A percentile compares a stretch with the other conserved stretches of the same genome.
Evolutionary conservation across 2,113 vertebrate species (phyloP).

Genomic region (Rhinolophus ferrumequinum): DNA sequence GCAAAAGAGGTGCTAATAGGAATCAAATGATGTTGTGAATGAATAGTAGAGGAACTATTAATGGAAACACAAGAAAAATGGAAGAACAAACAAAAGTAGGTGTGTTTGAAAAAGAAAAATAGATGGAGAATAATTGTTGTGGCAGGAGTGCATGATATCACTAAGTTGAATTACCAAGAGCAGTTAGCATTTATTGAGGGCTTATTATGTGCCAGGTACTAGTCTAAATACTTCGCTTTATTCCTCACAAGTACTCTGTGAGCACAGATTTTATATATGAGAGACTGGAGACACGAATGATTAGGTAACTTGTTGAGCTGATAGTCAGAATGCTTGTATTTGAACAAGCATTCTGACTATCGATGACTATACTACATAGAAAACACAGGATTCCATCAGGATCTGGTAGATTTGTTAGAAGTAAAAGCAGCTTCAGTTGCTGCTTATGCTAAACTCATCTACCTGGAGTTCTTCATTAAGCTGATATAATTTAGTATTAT

Average conservation of each 20-base stretch:
- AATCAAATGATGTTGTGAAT: conserved; percentile 78
- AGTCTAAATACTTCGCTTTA: background rate
- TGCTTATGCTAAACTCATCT: conserved; percentile 31
- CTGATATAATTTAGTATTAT: conserved; percentile 58
- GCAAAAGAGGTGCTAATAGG: conserved; percentile 71
- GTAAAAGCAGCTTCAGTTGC: background rate
- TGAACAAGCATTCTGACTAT: background rate
- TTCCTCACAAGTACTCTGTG: background rate
- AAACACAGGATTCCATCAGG: background rate
- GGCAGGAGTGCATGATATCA: conserved; percentile 49
- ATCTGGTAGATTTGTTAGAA: background rate
- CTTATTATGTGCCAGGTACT: background rate
- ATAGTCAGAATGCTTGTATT: background rate
- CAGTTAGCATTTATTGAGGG: background rate
- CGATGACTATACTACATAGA: background rate
- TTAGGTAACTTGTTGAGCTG: background rate
- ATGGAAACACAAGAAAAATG: conserved; percentile 78
- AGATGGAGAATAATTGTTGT: conserved; percentile 54
- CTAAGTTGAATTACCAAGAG: conserved; percentile 26
- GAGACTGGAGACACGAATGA: background rate
- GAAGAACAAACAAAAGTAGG: conserved; percentile 42
- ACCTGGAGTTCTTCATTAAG: conserved; percentile 38
- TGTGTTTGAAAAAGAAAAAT: conserved; percentile 75
- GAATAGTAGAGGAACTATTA: conserved; percentile 77
- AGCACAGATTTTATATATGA: background rate